Percentiles rank a stretch among this genome's conserved stretches.
Evolutionary conservation across 2,113 vertebrate genomes (phyloP).

Genomic region (Antigone vipio): DNA sequence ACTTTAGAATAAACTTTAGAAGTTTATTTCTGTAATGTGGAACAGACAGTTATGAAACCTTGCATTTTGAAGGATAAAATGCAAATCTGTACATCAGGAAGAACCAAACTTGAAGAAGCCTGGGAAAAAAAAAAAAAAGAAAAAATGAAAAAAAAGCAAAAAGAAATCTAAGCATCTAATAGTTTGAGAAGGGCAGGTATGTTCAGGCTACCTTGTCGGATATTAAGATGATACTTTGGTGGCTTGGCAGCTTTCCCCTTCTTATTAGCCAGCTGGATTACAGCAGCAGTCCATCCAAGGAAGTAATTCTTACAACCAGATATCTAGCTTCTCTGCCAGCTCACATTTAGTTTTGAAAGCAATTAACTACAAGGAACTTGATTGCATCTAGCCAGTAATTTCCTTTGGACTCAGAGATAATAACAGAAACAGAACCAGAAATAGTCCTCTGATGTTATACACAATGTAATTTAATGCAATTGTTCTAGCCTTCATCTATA

Average conservation of each 20-base stretch:
- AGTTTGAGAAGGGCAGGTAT: neutral
- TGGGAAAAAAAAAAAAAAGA: accelerated
- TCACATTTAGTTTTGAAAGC: conserved; percentile 34
- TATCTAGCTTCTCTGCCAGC: conserved; percentile 16
- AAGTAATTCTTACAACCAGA: neutral
- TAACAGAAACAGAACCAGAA: conserved; percentile 11
- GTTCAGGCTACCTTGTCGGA: neutral
- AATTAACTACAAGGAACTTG: conserved; percentile 43
- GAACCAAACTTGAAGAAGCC: neutral
- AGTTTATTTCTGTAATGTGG: neutral
- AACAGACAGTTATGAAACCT: neutral
- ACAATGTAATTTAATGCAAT: neutral
- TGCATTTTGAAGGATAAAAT: neutral
- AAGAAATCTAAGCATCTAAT: neutral
- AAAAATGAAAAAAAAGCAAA: neutral
- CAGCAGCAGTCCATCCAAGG: neutral
- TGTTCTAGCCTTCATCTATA: neutral
- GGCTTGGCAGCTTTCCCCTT: neutral
- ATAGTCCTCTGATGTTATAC: neutral
- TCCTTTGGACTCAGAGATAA: conserved; percentile 14
- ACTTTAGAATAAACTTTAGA: neutral
- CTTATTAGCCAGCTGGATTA: neutral
- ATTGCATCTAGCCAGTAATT: conserved; percentile 32
- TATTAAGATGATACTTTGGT: neutral
- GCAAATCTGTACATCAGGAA: neutral